Base-by-base conservation (phyloP, 2,797 vertebrate species). In the Pteronotus mesoamericanus region DNA sequence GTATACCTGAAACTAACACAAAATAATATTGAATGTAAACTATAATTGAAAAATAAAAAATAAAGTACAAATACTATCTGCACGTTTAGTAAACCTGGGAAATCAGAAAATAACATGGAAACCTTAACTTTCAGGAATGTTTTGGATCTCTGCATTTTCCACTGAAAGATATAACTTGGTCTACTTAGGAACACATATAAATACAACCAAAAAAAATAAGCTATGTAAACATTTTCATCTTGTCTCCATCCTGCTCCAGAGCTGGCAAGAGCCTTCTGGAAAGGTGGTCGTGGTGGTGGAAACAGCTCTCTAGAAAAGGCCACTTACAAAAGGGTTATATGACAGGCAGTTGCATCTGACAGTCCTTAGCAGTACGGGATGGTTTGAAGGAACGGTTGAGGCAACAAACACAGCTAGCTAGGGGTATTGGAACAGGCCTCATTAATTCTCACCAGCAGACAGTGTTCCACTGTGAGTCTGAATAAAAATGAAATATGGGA, bases 281-380 rank as follows among this genome's bases (percentile, higher is more conserved):
- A 98, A 97, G 29, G 6, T 59, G 48, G 79, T 48, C 29, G 53
- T 34, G 34, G 29, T 26, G 22, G 97, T 97, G 98, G 97, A 99
- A 99, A 99, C 98, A 99, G 98, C 97, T 98, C 98, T 98, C 98
- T 48, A 98, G 98, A 98, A 98, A 99, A 98, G 98, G 98, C 98
- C 98, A 98, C 91, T 95, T 96, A 97, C 98, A 98, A 98, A 99
- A 99, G 98, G 98, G 98, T 97, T 98, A 98, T 98, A 95, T 99
- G 98, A 98, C 98, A 98, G 98, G 99, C 98, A 99, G 97, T 98
- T 99, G 99, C 99, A 99, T 99, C 99, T 99, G 99, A 99, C 99
- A 98, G 99, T 98, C 99, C 98, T 99, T 98, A 98, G 98, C 99
- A 99, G 99, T 98, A 96, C 98, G 99, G 97, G 98, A 98, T 98